Base-by-base conservation (phyloP, 2,888 invertebrate species). In the Venusia cambrica region DNA sequence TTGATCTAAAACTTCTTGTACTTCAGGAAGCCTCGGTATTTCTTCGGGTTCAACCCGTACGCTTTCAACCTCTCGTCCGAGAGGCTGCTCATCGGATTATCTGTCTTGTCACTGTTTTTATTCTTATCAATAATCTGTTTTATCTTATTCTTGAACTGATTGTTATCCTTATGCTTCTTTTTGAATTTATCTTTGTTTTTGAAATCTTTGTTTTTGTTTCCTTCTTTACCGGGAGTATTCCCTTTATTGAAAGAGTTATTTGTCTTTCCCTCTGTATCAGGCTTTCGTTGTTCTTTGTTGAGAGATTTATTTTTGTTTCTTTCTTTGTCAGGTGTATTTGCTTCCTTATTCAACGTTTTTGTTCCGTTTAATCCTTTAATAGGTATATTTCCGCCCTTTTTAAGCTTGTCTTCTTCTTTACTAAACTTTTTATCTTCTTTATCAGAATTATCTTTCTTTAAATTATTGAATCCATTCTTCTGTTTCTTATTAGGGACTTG, bases 21-120 rank as follows among this genome's bases (percentile, higher is more conserved):
- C 65, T 92, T 93, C 47, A 93, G 76, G 73, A 92, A 93, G 61
- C 92, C 92, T 63, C 92, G 93, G 58, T 93, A 95, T 67, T 95
- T 96, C 61, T 94, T 95, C 0, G 97, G 97, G 85, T 97, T 97
- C 17, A 97, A 90, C 31, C 97, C 98, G 70, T 95, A 99, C 0
- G 97, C 97, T 62, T 92, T 91, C 4, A 99, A 87, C 48, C 98
- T 90, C 48, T 94, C 93, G 71, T 96, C 94, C 1, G 94, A 91
- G 11, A 94, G 66, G 30, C 75, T 78, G 15, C 57, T 61, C 8
- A 85, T 54, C 4, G 80, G 78, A 51, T 83, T 73, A 12, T 65
- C 64, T 5, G 56, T 54, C 14, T 60, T 56, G 1, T 48, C 57
- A 14, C 48, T 57, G 8, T 48, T 49, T 31, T 61, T 62, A 31